These are phyloP conservation scores for Chironomus riparius DNA, from an alignment of 2,888 invertebrate genomes.

Conservation along the genomic window DNA sequence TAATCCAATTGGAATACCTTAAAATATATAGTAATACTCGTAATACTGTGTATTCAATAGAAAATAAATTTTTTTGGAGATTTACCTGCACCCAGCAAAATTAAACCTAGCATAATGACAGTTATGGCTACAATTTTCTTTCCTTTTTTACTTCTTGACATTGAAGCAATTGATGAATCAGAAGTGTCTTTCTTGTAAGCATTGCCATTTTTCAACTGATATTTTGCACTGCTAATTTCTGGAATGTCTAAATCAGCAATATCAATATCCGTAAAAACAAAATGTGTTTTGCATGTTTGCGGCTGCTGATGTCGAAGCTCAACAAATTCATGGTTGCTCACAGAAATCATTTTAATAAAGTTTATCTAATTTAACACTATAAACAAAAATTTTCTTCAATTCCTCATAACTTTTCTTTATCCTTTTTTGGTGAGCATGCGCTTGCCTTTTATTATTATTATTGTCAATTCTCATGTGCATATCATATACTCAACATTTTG, in stretches of 20 bases:
- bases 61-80: no score
- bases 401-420: background rate
- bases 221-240: conserved; percentile 38
- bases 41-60: no score
- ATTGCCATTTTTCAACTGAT: conserved; percentile 39
- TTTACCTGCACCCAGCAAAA: conserved; percentile 40
- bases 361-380: background rate
- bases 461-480: no score
- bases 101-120: conserved; percentile 37
- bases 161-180: conserved; percentile 29
- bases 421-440: conserved; percentile 13
- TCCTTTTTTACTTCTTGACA: conserved; percentile 32
- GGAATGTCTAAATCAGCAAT: conserved; percentile 42
- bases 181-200: conserved; percentile 36
- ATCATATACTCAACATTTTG: background rate
- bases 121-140: conserved; percentile 37
- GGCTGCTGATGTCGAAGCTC: conserved; percentile 40
- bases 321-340: conserved; percentile 41
- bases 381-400: background rate
- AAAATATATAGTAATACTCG: no score
- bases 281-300: conserved; percentile 39
- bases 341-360: conserved; percentile 37
- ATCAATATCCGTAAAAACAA: conserved; percentile 42
- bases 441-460: background rate
- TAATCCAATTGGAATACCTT: conserved; percentile 45